Conservation (phyloP, 1,140 invertebrate genomes). For the Drosophila varians region DNA sequence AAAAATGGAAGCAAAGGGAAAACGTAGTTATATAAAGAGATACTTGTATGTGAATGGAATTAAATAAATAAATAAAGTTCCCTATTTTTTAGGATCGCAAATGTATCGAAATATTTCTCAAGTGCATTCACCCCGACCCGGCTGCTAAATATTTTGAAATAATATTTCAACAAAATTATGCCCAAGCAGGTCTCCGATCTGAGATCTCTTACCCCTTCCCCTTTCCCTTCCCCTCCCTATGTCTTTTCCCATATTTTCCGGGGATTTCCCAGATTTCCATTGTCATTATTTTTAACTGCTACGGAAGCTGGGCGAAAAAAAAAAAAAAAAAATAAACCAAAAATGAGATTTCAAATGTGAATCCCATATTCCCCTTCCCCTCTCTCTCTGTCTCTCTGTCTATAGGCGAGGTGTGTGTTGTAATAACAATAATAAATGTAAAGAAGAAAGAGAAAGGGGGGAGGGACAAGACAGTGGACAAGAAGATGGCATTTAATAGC, state of each 20-base stretch:
- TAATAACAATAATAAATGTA: conserved; percentile 62
- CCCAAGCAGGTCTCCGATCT: conserved; percentile 29
- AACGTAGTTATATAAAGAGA: no score
- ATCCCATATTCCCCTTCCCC: neutral
- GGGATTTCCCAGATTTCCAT: conserved; percentile 52
- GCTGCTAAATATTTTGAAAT: conserved; percentile 30
- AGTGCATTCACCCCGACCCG: conserved; percentile 10
- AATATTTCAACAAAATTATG: conserved; percentile 43
- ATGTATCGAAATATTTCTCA: neutral
- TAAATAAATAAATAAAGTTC: no score
- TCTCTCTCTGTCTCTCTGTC: neutral
- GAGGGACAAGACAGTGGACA: conserved; percentile 29
- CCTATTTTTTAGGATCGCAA: neutral
- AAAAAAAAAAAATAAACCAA: neutral
- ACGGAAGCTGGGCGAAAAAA: conserved; percentile 55
- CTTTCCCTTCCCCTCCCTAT: no score
- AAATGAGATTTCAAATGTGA: conserved; percentile 57
- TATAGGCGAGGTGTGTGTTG: conserved; percentile 33
- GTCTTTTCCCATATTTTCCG: conserved; percentile 27
- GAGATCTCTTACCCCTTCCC: neutral
- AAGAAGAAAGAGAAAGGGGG: conserved; percentile 24
- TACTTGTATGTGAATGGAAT: neutral
- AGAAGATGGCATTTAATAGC: conserved; percentile 66
- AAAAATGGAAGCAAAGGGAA: neutral
- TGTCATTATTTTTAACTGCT: conserved; percentile 78